These are phyloP conservation scores for Myoxocephalus aenaeus DNA, from an alignment of 2,797 vertebrate genomes.

Conservation along the genomic window DNA sequence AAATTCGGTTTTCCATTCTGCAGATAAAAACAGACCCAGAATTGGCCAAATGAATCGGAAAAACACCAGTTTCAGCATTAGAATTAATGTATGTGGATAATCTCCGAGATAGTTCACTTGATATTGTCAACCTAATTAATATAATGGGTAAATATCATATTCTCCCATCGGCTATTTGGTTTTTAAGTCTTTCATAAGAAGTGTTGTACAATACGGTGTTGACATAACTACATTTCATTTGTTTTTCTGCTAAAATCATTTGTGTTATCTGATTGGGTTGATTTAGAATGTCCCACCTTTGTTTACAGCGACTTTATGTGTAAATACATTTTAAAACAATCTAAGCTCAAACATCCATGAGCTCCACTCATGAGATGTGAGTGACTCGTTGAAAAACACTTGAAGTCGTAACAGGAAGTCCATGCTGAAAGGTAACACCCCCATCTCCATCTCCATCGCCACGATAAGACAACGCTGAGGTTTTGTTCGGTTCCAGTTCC, in stretches of 20 bases:
- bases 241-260: background rate
- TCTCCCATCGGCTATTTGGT: background rate
- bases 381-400: background rate
- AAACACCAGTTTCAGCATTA: background rate
- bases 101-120: background rate
- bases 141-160: background rate
- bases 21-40: conserved; percentile 25
- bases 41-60: conserved; percentile 19
- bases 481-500: conserved; percentile 54
- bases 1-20: conserved; percentile 9
- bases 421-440: too few relatives aligned
- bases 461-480: background rate
- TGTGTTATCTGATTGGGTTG: background rate
- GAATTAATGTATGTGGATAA: background rate
- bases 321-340: background rate
- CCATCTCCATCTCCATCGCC: background rate
- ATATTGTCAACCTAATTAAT: background rate
- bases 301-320: background rate
- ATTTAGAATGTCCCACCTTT: background rate
- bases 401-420: background rate
- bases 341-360: background rate
- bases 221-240: background rate
- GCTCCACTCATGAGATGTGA: too few relatives aligned
- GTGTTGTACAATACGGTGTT: background rate
- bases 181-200: background rate